phyloP scores from a whole-genome alignment of 2,888 invertebrate genomes.

The Adelphocoris suturalis region DNA sequence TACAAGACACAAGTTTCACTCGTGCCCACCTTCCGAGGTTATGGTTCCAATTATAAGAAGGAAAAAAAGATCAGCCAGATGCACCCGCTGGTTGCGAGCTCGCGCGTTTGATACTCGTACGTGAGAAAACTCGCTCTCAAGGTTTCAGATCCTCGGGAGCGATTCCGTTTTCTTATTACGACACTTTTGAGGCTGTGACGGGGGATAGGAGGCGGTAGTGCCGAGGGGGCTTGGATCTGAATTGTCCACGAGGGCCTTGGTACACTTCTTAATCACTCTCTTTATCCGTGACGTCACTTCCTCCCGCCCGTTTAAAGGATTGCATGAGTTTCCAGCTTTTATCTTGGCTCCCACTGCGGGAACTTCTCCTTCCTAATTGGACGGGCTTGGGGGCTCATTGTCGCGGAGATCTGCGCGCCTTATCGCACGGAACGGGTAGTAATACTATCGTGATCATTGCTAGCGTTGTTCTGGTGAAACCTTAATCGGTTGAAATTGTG shows the following conservation, averaged over 20 bases:
- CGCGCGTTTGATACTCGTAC: neutral
- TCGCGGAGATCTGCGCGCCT: neutral
- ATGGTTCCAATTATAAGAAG: constrained; percentile 48
- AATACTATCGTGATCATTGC: neutral
- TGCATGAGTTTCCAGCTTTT: constrained; percentile 23
- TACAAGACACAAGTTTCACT: neutral
- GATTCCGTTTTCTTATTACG: constrained; percentile 63
- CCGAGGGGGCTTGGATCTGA: constrained; percentile 4
- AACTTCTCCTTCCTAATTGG: neutral
- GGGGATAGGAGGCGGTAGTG: too few relatives aligned
- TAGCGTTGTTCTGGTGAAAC: neutral
- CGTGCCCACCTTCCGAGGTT: constrained; percentile 17
- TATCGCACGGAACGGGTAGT: neutral
- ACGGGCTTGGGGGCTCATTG: neutral
- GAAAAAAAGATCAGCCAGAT: constrained; percentile 33
- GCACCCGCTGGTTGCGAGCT: constrained; percentile 30
- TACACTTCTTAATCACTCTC: constrained; percentile 68
- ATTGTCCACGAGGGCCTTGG: constrained; percentile 67
- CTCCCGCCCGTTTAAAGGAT: constrained; percentile 26
- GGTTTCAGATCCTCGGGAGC: constrained; percentile 56
- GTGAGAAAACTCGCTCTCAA: constrained; percentile 38
- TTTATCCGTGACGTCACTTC: constrained; percentile 68
- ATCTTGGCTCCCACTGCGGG: neutral
- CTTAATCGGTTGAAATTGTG: neutral
- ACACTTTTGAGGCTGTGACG: constrained; percentile 26